phyloP scores from a whole-genome alignment of 2,888 invertebrate genomes.

The Micoletzkya japonica region DNA sequence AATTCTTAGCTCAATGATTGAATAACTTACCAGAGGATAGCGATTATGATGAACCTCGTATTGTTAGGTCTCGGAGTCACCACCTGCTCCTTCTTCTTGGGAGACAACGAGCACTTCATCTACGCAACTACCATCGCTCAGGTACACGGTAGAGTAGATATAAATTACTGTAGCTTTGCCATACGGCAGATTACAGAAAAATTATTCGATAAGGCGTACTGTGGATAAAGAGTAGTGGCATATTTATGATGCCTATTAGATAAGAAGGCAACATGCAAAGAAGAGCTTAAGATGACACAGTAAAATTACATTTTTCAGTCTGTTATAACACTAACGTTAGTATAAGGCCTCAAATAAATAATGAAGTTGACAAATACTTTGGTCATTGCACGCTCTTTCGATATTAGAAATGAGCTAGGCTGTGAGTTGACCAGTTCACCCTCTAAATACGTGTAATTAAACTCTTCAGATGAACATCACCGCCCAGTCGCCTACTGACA shows the following conservation, averaged over 20 bases:
- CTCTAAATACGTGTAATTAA: no score
- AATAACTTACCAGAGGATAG: no score
- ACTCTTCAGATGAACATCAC: slow-evolving; percentile 24
- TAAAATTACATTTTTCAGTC: no score
- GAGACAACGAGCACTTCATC: slow-evolving; percentile 51
- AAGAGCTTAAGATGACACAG: background rate
- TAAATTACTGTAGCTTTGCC: slow-evolving; percentile 17
- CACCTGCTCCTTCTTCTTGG: slow-evolving; percentile 58
- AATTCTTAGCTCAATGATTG: no score
- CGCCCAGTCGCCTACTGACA: slow-evolving; percentile 5
- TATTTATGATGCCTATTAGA: slow-evolving; percentile 11
- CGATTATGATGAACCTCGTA: no score
- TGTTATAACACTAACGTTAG: no score
- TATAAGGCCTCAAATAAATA: no score
- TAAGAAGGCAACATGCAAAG: background rate
- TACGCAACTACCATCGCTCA: slow-evolving; percentile 59
- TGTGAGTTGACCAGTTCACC: no score
- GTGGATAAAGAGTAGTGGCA: background rate
- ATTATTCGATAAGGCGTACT: slow-evolving; percentile 3
- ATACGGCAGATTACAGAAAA: background rate
- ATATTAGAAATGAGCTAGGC: no score
- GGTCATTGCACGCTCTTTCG: no score
- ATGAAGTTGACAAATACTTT: no score
- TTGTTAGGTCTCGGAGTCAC: slow-evolving; percentile 49
- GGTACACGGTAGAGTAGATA: slow-evolving; percentile 30